Conservation (phyloP, 2,113 vertebrate species). For the Mugil cephalus region DNA sequence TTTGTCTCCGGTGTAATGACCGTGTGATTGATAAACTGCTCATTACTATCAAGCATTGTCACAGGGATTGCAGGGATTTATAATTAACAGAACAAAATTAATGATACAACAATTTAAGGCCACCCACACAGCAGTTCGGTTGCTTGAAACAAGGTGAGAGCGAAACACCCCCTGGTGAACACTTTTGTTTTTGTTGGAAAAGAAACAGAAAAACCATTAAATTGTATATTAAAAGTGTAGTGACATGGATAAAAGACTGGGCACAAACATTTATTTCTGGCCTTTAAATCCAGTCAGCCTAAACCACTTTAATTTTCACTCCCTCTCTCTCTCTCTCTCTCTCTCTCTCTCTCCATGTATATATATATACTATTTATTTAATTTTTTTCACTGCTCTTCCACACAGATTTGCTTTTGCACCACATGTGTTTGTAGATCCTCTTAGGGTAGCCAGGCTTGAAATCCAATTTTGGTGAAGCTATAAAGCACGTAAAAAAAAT, state of each 20-base stretch:
- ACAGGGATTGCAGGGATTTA: slow-evolving; percentile 23
- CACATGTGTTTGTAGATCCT: slow-evolving; percentile 74
- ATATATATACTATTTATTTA: slow-evolving; percentile 13
- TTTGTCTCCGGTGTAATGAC: neutral
- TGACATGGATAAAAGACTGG: slow-evolving; percentile 50
- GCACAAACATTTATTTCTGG: slow-evolving; percentile 47
- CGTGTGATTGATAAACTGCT: slow-evolving; percentile 8
- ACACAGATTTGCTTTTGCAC: slow-evolving; percentile 67
- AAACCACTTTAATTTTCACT: slow-evolving; percentile 69
- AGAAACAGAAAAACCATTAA: slow-evolving; percentile 52
- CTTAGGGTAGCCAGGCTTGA: slow-evolving; percentile 76
- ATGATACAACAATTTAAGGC: slow-evolving; percentile 41
- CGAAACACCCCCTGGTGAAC: slow-evolving; percentile 32
- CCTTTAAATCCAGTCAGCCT: slow-evolving; percentile 63
- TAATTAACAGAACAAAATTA: slow-evolving; percentile 60
- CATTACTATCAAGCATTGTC: slow-evolving; percentile 1
- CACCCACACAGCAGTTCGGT: slow-evolving; percentile 40
- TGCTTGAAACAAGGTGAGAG: slow-evolving; percentile 22
- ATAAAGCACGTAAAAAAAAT: slow-evolving; percentile 55
- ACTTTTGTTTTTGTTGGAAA: slow-evolving; percentile 34
- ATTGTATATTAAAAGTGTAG: slow-evolving; percentile 49
- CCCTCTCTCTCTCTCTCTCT: slow-evolving; percentile 53
- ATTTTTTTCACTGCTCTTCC: slow-evolving; percentile 41
- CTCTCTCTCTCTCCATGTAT: slow-evolving; percentile 32
- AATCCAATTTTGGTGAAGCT: slow-evolving; percentile 78